phyloP scores from a whole-genome alignment of 2,888 invertebrate species.

The Diplolepis rosae region DNA sequence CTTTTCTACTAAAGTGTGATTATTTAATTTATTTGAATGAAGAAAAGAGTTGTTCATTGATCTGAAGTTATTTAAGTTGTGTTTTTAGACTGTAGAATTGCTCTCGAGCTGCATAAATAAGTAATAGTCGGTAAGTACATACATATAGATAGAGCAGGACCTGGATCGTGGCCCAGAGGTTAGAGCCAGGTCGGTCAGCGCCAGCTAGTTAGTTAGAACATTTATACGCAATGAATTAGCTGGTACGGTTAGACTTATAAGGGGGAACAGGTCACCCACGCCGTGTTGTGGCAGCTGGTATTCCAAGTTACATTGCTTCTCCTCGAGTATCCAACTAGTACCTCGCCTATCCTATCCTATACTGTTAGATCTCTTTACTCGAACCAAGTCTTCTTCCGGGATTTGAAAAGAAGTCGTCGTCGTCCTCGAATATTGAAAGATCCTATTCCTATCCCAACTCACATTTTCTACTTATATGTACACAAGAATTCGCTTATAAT shows the following conservation, averaged over 20 bases:
- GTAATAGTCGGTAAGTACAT: neutral
- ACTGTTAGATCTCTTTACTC: neutral
- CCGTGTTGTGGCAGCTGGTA: conserved; percentile 42
- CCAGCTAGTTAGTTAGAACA: conserved; percentile 53
- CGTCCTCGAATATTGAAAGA: neutral
- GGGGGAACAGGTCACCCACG: conserved; percentile 55
- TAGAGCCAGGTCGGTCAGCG: conserved; percentile 33
- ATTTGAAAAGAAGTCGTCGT: neutral
- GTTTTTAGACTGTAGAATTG: neutral
- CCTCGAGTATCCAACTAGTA: neutral
- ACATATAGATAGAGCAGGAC: neutral
- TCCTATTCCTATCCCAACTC: neutral
- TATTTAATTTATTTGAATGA: too few relatives aligned
- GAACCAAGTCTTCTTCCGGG: neutral
- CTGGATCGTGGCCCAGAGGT: conserved; percentile 11
- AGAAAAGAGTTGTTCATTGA: neutral
- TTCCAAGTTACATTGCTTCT: conserved; percentile 20
- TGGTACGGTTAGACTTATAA: conserved; percentile 49
- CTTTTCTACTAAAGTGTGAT: too few relatives aligned
- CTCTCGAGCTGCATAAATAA: neutral
- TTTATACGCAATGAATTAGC: conserved; percentile 56
- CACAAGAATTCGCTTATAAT: neutral
- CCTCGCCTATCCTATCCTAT: neutral
- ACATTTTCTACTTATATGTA: too few relatives aligned
- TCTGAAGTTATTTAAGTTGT: too few relatives aligned